phyloP scores from a whole-genome alignment of 64 coral and sea anemone species.

The Stichodactyla mertensii region DNA sequence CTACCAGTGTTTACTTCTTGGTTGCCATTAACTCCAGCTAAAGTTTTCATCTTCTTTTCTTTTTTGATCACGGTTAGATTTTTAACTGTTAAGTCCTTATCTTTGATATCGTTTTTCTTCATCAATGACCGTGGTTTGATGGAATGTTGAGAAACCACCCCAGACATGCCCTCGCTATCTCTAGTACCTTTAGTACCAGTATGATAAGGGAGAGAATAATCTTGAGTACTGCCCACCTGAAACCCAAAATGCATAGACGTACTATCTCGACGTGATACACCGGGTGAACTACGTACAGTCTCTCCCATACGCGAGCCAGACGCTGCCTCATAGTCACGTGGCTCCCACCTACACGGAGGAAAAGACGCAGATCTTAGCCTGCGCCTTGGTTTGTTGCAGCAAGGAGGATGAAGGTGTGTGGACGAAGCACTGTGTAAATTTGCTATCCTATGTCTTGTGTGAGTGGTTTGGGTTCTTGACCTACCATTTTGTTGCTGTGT shows the following conservation, averaged over 20 bases:
- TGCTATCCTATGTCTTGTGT: not conserved
- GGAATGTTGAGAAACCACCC: not conserved
- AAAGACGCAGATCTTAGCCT: slow-evolving; percentile 82
- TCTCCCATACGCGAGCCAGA: not conserved
- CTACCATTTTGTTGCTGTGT: slow-evolving; percentile 28
- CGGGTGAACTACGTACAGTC: slow-evolving; percentile 25
- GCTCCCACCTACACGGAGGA: slow-evolving; percentile 81
- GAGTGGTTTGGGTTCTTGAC: not conserved
- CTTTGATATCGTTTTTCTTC: not conserved
- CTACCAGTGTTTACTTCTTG: not conserved
- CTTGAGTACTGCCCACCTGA: slow-evolving; percentile 8
- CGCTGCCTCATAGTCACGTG: not conserved
- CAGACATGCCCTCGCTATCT: not conserved
- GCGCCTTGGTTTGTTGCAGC: slow-evolving; percentile 19
- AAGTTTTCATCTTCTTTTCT: no score
- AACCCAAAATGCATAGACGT: slow-evolving; percentile 24
- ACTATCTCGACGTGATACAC: slow-evolving; percentile 34
- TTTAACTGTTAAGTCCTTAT: not conserved
- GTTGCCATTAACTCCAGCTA: no score
- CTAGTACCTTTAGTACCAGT: not conserved
- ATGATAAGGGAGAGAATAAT: not conserved
- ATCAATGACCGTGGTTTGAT: not conserved
- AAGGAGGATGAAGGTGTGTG: slow-evolving; percentile 29
- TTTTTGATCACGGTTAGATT: not conserved
- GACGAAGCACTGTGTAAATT: slow-evolving; percentile 24